Evolutionary conservation across 2,888 invertebrate genomes (phyloP), one percentile per base, ranked within the genome.

Genomic region (Cryptocephalus moraei): DNA sequence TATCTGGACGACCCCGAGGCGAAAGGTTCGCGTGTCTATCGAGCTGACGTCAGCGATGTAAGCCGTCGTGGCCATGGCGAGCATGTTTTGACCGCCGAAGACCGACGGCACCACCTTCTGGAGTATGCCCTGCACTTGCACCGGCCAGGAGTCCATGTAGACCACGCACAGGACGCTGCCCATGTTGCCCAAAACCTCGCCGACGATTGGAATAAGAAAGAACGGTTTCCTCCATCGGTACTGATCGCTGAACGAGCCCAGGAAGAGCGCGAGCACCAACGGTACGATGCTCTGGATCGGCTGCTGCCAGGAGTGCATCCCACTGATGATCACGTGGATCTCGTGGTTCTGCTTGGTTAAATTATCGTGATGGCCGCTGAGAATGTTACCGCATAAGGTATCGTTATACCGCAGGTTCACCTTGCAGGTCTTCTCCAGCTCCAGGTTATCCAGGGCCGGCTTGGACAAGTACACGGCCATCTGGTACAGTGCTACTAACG

Each of bases 401-500:
- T 74, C 72, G n/a, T 73, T 65, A 38, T 72, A 70, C 38, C 70
- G 66, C 32, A 76, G 65, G 53, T 78, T 77, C 1, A 71, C 73
- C 32, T 74, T 71, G 57, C 78, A 79, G 10, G 77, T 74, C 62
- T 79, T 79, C 57, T 78, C 77, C 55, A 77, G 65, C 53, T 77
- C 75, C 1, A 80, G 62, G 54, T 75, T 74, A 47, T 73, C 72
- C 1, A 77, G 68, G 4, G 77, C 75, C 3, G 77, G 63, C 36
- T 56, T 60, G 22, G 66, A 62, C 1, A 71, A 51, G 10, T 59
- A 56, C n/a, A 60, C 48, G 8, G 64, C 65, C 51, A 66, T 59
- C 39, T 67, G 51, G 49, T 66, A 69, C 33, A 60, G 61, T 1
- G 61, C 63, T 31, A 69, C 42, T 32, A 70, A 38, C 4, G 70